A percentile compares a stretch with the other conserved stretches of the same genome.
Conservation (phyloP, 2,797 vertebrate genomes). For the Halcyon smyrnensis region DNA sequence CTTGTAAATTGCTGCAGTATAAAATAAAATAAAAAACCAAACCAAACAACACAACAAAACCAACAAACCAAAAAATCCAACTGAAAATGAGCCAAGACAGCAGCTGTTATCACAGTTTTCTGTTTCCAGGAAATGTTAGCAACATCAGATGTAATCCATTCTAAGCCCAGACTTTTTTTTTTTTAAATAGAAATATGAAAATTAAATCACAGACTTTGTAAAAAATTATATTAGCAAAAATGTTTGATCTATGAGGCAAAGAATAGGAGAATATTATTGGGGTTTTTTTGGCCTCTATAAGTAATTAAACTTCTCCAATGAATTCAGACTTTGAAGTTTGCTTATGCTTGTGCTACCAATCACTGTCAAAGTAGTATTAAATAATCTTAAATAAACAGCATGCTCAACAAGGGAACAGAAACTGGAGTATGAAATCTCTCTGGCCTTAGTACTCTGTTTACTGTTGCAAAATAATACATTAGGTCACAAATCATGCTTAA, state of each 20-base stretch:
- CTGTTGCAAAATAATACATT: constrained; percentile 52
- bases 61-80: background rate
- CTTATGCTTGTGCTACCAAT: background rate
- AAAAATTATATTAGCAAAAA: constrained; percentile 2
- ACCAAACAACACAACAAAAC: background rate
- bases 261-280: background rate
- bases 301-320: background rate
- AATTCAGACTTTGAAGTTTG: constrained; percentile 40
- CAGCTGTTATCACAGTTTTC: constrained; percentile 44
- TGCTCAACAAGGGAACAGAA: background rate
- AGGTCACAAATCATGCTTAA: background rate
- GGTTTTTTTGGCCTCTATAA: background rate
- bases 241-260: background rate
- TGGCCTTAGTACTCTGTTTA: background rate
- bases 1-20: constrained; percentile 22
- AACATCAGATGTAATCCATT: constrained; percentile 46
- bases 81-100: constrained; percentile 51
- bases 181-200: background rate
- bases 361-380: background rate
- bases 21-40: background rate
- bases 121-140: constrained; percentile 67
- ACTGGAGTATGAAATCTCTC: background rate
- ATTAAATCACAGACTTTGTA: constrained; percentile 3
- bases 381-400: constrained; percentile 30
- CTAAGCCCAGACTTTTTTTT: background rate